Percentiles rank a stretch among this genome's conserved stretches.
phyloP scores from a whole-genome alignment of 2,888 invertebrate genomes.

The Heteromurus nitidus region DNA sequence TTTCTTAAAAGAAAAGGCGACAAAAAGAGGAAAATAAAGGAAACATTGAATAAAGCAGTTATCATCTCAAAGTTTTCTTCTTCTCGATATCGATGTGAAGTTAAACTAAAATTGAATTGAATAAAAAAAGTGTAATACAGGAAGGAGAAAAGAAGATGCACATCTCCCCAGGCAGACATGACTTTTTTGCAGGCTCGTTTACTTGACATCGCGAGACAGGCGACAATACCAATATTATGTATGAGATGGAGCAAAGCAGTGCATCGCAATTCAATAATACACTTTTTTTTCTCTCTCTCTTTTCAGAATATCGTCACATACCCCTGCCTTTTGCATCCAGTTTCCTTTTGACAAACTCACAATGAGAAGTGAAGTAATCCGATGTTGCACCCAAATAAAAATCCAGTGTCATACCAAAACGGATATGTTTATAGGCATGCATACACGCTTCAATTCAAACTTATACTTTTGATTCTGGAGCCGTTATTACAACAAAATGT shows the following conservation, averaged over 20 bases:
- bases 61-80: too few species aligned
- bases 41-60: conserved; percentile 28
- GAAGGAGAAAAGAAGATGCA: conserved; percentile 21
- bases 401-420: too few species aligned
- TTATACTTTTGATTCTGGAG: too few species aligned
- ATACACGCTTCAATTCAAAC: too few species aligned
- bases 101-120: conserved; percentile 48
- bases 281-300: neutral
- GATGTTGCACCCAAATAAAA: too few species aligned
- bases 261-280: conserved; percentile 15
- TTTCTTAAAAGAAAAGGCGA: conserved; percentile 13
- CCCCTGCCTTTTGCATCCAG: neutral
- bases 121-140: conserved; percentile 13
- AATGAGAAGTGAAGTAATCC: too few species aligned
- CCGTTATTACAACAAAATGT: too few species aligned
- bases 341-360: too few species aligned
- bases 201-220: neutral
- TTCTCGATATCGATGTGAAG: neutral
- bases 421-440: too few species aligned
- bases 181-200: conserved; percentile 3
- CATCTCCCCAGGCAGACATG: conserved; percentile 39
- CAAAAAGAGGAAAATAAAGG: conserved; percentile 40
- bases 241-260: conserved; percentile 13
- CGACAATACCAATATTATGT: neutral
- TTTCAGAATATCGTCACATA: conserved; percentile 12